phyloP scores from a whole-genome alignment of 2,888 invertebrate genomes.

The Tachina fera region DNA sequence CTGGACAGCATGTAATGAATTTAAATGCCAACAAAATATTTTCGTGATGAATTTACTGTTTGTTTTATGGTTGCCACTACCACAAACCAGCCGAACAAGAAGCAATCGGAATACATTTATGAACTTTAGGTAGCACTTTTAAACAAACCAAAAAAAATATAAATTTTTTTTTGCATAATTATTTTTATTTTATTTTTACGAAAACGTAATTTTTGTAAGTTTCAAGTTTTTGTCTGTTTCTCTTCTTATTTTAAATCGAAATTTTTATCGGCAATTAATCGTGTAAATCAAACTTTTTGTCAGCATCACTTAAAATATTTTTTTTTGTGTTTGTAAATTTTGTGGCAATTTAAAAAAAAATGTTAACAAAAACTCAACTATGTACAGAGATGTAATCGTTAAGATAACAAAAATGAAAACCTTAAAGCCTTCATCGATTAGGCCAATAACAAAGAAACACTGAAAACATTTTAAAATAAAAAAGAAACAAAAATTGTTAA shows the following conservation, averaged over 20 bases:
- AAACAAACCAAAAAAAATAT: neutral
- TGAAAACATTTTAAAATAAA: constrained; percentile 34
- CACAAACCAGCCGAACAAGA: constrained; percentile 33
- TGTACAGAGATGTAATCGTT: constrained; percentile 61
- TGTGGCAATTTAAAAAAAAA: constrained; percentile 40
- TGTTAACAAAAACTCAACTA: constrained; percentile 52
- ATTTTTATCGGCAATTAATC: constrained; percentile 81
- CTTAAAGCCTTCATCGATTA: constrained; percentile 59
- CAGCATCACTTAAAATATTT: constrained; percentile 79
- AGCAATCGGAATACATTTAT: constrained; percentile 37
- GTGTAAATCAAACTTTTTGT: constrained; percentile 82
- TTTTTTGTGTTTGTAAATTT: constrained; percentile 44
- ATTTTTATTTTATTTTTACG: constrained; percentile 16
- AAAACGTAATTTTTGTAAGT: constrained; percentile 23
- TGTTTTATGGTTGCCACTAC: constrained; percentile 32
- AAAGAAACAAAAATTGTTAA: constrained; percentile 21
- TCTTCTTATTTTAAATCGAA: constrained; percentile 11
- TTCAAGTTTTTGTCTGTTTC: constrained; percentile 13
- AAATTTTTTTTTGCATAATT: neutral
- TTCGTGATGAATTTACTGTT: constrained; percentile 64
- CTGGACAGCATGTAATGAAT: constrained; percentile 47
- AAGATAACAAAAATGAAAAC: constrained; percentile 59
- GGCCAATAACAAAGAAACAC: constrained; percentile 15
- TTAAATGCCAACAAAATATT: constrained; percentile 49
- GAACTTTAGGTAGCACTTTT: constrained; percentile 49